These are phyloP conservation scores for Enteromius treurensis DNA, from an alignment of 2,797 vertebrate species.

Conservation along the genomic window DNA sequence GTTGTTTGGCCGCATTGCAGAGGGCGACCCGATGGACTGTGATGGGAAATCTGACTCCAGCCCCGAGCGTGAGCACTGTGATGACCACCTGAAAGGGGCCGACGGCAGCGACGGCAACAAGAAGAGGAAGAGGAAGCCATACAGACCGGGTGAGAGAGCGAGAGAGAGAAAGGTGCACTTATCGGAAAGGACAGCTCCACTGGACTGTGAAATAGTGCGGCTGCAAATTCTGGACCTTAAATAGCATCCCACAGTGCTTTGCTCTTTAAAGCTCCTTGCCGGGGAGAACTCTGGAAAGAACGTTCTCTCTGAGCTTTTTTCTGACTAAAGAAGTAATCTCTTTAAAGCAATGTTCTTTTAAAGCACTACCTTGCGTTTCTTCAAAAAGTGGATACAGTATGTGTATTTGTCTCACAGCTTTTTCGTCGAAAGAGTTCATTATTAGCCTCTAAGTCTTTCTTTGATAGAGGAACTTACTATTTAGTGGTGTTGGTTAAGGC, in stretches of 20 bases:
- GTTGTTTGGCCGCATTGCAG: slow-evolving; percentile 63
- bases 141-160: slow-evolving; percentile 85
- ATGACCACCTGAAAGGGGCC: slow-evolving; percentile 82
- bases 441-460: not conserved
- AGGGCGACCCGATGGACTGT: slow-evolving; percentile 87
- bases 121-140: slow-evolving; percentile 96
- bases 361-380: slow-evolving; percentile 2
- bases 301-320: slow-evolving; percentile 33
- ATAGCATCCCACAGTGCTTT: slow-evolving; percentile 59
- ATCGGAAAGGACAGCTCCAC: slow-evolving; percentile 60
- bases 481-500: not conserved
- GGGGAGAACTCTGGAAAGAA: slow-evolving; percentile 43
- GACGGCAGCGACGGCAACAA: slow-evolving; percentile 84
- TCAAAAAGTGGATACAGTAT: not conserved
- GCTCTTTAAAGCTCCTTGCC: slow-evolving; percentile 51
- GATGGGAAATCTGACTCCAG: slow-evolving; percentile 96
- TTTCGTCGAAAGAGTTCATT: not conserved
- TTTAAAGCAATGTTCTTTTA: slow-evolving; percentile 22
- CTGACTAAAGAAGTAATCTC: slow-evolving; percentile 36
- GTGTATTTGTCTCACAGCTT: not conserved
- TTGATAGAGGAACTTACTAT: not conserved
- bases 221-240: slow-evolving; percentile 54
- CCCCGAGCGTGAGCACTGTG: slow-evolving; percentile 86
- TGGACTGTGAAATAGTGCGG: slow-evolving; percentile 62
- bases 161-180: slow-evolving; percentile 29